Percentiles rank a stretch among this genome's conserved stretches.
phyloP scores from a whole-genome alignment of 2,797 vertebrate genomes.

The Brachymystax lenok region DNA sequence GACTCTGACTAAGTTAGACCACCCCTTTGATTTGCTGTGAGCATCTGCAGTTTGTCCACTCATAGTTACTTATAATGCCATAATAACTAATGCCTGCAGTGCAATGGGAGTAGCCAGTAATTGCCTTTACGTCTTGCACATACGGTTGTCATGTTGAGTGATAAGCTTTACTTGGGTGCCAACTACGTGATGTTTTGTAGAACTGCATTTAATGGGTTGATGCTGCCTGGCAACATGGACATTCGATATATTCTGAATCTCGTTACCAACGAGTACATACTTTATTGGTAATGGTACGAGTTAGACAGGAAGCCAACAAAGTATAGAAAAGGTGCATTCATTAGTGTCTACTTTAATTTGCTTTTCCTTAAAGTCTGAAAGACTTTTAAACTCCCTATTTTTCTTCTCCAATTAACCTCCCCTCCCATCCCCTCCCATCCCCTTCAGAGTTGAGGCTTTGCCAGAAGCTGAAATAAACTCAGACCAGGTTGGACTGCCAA shows the following conservation, averaged over 20 bases:
- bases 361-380: not conserved
- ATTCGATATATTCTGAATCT: not conserved
- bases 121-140: not conserved
- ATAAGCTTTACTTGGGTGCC: not conserved
- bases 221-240: not conserved
- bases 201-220: not conserved
- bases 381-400: not conserved
- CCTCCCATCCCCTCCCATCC: not conserved
- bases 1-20: not conserved
- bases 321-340: not conserved
- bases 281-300: not conserved
- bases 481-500: not conserved
- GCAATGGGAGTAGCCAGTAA: not conserved
- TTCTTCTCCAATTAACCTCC: not conserved
- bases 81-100: not conserved
- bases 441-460: not conserved
- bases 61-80: not conserved
- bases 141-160: not conserved
- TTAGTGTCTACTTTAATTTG: not conserved
- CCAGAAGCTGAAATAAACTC: not conserved
- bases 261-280: not conserved
- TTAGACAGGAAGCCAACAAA: not conserved
- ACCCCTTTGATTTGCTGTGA: not conserved
- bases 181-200: not conserved
- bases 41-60: not conserved